These are phyloP conservation scores for Aphelenchoides besseyi DNA, from an alignment of 1,140 invertebrate genomes.

Conservation along the genomic window DNA sequence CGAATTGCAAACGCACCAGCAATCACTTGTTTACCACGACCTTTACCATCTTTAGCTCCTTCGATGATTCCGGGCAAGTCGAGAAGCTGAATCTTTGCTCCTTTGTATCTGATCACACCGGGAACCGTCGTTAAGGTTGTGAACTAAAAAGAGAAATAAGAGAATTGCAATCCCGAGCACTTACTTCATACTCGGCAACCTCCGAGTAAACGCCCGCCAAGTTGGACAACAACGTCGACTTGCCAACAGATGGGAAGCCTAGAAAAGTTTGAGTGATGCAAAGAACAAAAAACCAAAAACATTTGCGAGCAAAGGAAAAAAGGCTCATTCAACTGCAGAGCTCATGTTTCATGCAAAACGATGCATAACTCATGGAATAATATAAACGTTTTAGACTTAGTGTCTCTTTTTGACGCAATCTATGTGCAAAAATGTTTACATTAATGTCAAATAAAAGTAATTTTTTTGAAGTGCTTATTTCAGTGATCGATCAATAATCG, in stretches of 20 bases:
- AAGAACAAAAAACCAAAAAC: neutral
- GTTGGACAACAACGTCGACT: conserved; percentile 92
- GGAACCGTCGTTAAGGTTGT: conserved; percentile 98
- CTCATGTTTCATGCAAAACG: no score
- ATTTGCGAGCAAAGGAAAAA: no score
- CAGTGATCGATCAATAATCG: no score
- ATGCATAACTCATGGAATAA: no score
- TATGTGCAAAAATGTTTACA: no score
- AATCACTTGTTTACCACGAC: conserved; percentile 96
- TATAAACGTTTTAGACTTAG: no score
- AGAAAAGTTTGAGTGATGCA: conserved; percentile 51
- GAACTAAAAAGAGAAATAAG: conserved; percentile 97
- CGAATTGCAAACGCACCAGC: conserved; percentile 67
- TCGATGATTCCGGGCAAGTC: conserved; percentile 99
- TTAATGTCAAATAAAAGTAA: no score
- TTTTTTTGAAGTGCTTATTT: no score
- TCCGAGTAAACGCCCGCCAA: conserved; percentile 98
- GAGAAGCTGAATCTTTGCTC: conserved; percentile 95
- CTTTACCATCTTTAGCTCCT: conserved; percentile 98
- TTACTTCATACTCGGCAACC: conserved; percentile 71
- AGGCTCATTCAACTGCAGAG: no score
- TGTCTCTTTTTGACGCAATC: no score
- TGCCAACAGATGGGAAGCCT: conserved; percentile 98
- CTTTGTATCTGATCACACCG: conserved; percentile 98
- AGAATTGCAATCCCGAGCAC: no score